Conservation (phyloP, 2,113 vertebrate genomes). For the Serinus canaria region DNA sequence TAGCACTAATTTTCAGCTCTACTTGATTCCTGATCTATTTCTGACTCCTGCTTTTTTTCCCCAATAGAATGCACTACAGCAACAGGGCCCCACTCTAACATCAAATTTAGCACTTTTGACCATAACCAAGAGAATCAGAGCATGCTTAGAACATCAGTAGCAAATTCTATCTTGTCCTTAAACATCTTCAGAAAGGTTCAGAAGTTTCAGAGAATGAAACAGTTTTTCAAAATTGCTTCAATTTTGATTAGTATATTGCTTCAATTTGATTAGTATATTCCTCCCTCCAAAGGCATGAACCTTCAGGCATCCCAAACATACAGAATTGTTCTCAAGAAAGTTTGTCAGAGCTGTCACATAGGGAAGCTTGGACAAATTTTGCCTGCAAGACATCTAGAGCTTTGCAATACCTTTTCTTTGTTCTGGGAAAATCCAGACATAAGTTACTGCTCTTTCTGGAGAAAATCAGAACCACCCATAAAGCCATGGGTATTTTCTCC, state of each 20-base stretch:
- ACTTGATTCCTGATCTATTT: neutral
- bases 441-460: neutral
- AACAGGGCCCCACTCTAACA: neutral
- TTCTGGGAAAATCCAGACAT: neutral
- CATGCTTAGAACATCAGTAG: neutral
- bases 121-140: neutral
- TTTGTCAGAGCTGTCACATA: neutral
- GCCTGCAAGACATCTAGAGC: neutral
- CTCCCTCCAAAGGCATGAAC: neutral
- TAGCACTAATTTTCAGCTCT: neutral
- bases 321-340: neutral
- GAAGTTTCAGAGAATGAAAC: neutral
- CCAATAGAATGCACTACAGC: neutral
- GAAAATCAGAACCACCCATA: neutral
- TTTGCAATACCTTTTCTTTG: neutral
- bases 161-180: neutral
- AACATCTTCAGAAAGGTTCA: neutral
- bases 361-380: neutral
- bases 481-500: neutral
- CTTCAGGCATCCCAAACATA: neutral
- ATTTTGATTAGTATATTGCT: neutral
- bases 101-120: neutral
- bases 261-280: neutral
- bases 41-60: neutral
- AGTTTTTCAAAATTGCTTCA: neutral